Base-by-base conservation (phyloP, 1,140 invertebrate genomes). In the Phenacoccus solenopsis region DNA sequence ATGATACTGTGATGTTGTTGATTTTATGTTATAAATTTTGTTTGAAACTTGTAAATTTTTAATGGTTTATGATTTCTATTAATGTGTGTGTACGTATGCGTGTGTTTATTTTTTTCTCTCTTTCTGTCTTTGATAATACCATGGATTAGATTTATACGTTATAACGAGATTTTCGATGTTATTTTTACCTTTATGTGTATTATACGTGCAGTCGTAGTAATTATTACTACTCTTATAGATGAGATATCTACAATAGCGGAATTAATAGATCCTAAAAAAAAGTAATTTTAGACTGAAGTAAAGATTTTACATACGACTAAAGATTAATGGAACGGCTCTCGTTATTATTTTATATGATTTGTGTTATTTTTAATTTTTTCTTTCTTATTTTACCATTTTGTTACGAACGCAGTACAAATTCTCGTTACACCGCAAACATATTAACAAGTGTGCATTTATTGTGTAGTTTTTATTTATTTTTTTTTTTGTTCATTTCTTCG, bases 1-100 rank as follows among this genome's bases (percentile, higher is more conserved):
- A 49, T 49, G 38, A 49, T 49, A 49, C 38, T 49, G 38, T 49
- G 38, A 49, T 49, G 38, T 49, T 49, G 38, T 49, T 49, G 38
- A 49, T 49, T 49, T 49, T 49, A 49, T 49, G 38, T 49, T 49
- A 49, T 49, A 9, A 16, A 9, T 49, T 49, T n/a, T 49, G 38
- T 49, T 49, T 49, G 20, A 49, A 49, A 49, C 38, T 9, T 49
- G 38, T 49, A 49, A 49, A 49, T 7, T 32, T 49, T 49, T 5
- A 16, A 49, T 49, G 12, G 38, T 49, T 49, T 49, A 49, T 49
- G 38, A 49, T 49, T 49, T 49, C n/a, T n/a, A n/a, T n/a, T n/a
- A n/a, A n/a, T n/a, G n/a, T n/a, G n/a, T n/a, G n/a, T n/a, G n/a
- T n/a, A n/a, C n/a, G n/a, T n/a, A 49, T 49, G 20, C 38, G 38